These are phyloP conservation scores for Hemichromis elongatus DNA, from an alignment of 2,113 vertebrate species.

Conservation along the genomic window DNA sequence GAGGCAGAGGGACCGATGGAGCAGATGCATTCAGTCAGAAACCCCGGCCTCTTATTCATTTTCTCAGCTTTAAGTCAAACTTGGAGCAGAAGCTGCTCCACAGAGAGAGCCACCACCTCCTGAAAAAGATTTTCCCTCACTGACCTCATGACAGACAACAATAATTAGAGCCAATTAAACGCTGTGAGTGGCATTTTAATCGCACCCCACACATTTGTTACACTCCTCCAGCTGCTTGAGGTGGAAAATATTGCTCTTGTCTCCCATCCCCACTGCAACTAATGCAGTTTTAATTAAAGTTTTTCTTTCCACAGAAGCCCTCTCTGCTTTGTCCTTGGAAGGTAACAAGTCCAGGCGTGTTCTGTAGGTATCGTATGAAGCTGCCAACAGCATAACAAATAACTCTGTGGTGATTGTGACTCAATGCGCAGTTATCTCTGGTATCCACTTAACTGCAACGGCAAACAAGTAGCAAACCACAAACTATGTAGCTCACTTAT, in stretches of 20 bases:
- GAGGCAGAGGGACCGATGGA: not conserved
- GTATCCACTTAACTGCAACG: not conserved
- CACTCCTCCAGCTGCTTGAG: constrained; percentile 9
- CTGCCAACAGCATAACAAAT: constrained; percentile 16
- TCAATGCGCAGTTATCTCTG: constrained; percentile 16
- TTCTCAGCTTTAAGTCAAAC: not conserved
- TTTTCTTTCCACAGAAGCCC: constrained; percentile 9
- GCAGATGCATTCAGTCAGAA: not conserved
- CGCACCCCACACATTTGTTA: constrained; percentile 27
- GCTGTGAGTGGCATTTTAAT: constrained; percentile 40
- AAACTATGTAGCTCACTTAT: not conserved
- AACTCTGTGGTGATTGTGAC: constrained; percentile 10
- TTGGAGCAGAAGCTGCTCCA: not conserved
- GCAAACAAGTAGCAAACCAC: constrained; percentile 22
- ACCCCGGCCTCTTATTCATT: not conserved
- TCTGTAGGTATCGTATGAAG: not conserved
- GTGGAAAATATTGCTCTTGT: constrained; percentile 48
- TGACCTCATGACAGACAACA: constrained; percentile 38
- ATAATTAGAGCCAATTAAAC: constrained; percentile 44
- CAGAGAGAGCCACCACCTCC: not conserved
- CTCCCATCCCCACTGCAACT: constrained; percentile 29
- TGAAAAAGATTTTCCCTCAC: not conserved
- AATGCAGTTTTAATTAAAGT: constrained; percentile 51
- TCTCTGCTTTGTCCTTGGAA: constrained; percentile 11
- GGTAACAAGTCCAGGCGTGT: constrained; percentile 12